Evolutionary conservation across 2,888 invertebrate species (phyloP).

Genomic region (Brassicogethes aeneus): DNA sequence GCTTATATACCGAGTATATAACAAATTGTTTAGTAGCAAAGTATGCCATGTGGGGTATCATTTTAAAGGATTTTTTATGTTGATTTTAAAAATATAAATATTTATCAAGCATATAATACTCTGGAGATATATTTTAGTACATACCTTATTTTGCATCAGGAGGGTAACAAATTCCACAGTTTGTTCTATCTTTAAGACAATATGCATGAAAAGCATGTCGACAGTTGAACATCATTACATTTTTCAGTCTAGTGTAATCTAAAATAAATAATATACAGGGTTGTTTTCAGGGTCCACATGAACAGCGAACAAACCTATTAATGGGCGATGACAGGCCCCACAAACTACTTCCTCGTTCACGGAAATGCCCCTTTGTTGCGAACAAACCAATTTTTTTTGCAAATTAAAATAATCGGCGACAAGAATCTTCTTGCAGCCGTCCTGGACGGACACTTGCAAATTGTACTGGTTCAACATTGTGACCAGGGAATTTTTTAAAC

Average conservation of each 20-base stretch:
- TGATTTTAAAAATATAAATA: too few relatives aligned
- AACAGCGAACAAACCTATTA: too few relatives aligned
- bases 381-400: conserved; percentile 68
- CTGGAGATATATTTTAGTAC: too few relatives aligned
- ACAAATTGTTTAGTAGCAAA: too few relatives aligned
- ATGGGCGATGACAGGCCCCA: conserved; percentile 66
- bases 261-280: conserved; percentile 24
- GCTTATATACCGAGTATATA: too few relatives aligned
- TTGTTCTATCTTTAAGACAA: too few relatives aligned
- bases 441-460: conserved; percentile 81
- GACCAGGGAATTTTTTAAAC: conserved; percentile 80
- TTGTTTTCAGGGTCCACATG: too few relatives aligned
- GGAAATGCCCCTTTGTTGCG: conserved; percentile 70
- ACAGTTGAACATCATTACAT: conserved; percentile 77
- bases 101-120: too few relatives aligned
- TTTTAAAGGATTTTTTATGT: too few relatives aligned
- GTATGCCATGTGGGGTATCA: too few relatives aligned
- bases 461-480: conserved; percentile 95
- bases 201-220: conserved; percentile 82
- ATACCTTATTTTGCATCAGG: too few relatives aligned
- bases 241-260: conserved; percentile 61
- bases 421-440: conserved; percentile 85
- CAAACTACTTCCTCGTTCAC: conserved; percentile 70
- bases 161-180: conserved; percentile 38
- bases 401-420: conserved; percentile 82